Evolutionary conservation across 2,888 invertebrate species (phyloP), one percentile per base, ranked within the genome.

Genomic region (Steinernema carpocapsae): DNA sequence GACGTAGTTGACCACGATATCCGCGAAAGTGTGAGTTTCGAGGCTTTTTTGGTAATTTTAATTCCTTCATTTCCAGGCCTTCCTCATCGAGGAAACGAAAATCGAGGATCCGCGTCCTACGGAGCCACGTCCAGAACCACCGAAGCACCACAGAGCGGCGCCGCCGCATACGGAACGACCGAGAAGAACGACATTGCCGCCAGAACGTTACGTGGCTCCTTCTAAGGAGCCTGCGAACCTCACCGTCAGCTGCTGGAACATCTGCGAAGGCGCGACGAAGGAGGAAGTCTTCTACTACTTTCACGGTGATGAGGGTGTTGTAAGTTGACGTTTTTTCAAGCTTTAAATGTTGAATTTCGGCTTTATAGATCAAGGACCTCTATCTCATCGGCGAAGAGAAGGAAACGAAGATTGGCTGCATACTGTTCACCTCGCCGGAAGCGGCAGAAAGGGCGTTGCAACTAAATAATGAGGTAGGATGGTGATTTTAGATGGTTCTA

Each of bases 41-140:
- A 7, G 43, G 14, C 14, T 14, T 43, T 10, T 43, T 7, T 43
- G 7, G 14, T 14, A 43, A 10, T 17, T 17, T 12, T 6, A 17
- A 17, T 6, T 22, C 26, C 19, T 3, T 26, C 7, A 56, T 22
- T 22, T 26, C 26, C 22, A 26, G 26, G n/a, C 22, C 12, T 19
- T 22, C 26, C 12, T 19, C 12, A 12, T 19, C 6, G 10, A 51
- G 51, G n/a, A n/a, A 26, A 22, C 14, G 4, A 26, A 56, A 26
- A 24, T 56, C 26, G 56, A 56, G 56, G 56, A 56, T 56, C 56
- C 56, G 12, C 56, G 56, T 56, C 56, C 56, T 6, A 26, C 56
- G 7, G n/a, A 56, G 17, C 56, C 26, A 6, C 22, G 22, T 22
- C 26, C 56, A 26, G 12, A 22, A 7, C 56, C 56, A 3, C 14